Percentiles rank a stretch among this genome's conserved stretches.
phyloP scores from a whole-genome alignment of 2,888 invertebrate species.

The Timema podura region DNA sequence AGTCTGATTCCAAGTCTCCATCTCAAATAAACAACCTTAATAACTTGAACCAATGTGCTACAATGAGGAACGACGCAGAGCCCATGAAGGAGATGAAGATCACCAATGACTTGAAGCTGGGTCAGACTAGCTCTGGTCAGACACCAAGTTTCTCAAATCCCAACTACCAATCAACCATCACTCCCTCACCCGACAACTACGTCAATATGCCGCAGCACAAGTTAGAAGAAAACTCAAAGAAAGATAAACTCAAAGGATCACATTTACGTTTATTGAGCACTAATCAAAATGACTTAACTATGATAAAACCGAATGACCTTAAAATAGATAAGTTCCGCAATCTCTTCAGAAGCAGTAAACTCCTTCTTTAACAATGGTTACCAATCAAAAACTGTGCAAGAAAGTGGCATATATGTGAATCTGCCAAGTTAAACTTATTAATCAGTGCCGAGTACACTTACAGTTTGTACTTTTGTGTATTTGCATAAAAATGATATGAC shows the following conservation, averaged over 20 bases:
- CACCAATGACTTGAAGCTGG: constrained; percentile 10
- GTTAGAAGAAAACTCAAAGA: constrained; percentile 27
- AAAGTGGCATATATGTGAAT: constrained; percentile 19
- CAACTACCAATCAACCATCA: constrained; percentile 41
- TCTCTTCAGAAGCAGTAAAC: constrained; percentile 4
- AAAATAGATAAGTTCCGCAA: neutral
- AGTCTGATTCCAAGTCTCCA: neutral
- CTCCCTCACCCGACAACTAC: constrained; percentile 45
- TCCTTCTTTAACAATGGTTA: constrained; percentile 16
- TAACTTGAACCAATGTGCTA: constrained; percentile 22
- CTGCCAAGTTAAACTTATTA: constrained; percentile 13
- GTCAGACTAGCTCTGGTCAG: neutral
- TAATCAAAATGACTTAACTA: constrained; percentile 11
- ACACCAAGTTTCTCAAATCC: constrained; percentile 39
- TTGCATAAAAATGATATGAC: too few species aligned
- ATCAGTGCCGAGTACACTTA: too few species aligned
- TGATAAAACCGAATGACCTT: neutral
- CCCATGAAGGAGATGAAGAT: constrained; percentile 13
- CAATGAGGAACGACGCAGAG: neutral
- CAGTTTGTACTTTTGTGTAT: too few species aligned
- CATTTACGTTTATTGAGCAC: neutral
- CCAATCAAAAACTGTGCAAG: constrained; percentile 13
- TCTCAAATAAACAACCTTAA: neutral
- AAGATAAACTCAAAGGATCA: neutral
- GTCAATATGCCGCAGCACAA: constrained; percentile 53